Evolutionary conservation across 2,113 vertebrate species (phyloP), one percentile per base, ranked within the genome.

Genomic region (Pavo muticus): DNA sequence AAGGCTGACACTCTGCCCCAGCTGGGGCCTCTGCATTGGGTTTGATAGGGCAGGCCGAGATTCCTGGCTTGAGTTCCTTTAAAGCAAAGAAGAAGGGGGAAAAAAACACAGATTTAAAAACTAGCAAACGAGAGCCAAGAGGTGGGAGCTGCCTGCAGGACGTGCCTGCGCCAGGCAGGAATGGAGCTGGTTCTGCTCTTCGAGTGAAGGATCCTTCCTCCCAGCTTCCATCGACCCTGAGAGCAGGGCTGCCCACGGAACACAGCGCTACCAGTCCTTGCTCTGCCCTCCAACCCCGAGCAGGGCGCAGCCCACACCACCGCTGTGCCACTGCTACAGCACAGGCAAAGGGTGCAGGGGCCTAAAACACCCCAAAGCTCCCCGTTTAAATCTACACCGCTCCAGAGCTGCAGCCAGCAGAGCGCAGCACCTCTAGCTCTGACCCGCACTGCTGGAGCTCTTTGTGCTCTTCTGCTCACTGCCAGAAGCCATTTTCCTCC

Each of bases 1-100:
- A 90, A 98, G 98, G 94, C 87, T 98, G 95, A 98, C 98, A 32
- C 96, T 97, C 90, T 99, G 98, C 84, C 98, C 98, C 94, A 99
- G 97, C 82, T 98, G 98, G 92, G 99, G 98, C 93, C 99, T 97
- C 86, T 98, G 98, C 95, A 98, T 96, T 50, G 98, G 97, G 64
- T 96, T 98, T 73, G 99, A 97, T 75, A 98, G 97, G 80, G 99
- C 97, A 90, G 99, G 98, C 47, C 98, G 98, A 57, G 98, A 97
- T 64, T 99, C 99, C 98, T 99, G 99, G 97, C 96, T 98, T 2
- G 98, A 98, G 93, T 98, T 99, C 98, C 99, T 99, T 97, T 15
- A 27, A 84, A 63, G 65, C 13, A 92, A 94, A 91, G 15, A 56
- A 23, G 70, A 17, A 27, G 61, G 73, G 30, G 5, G 39, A 30